These are phyloP conservation scores for Beroe forskalii DNA, from an alignment of 37 sponge, comb jelly and placozoan species.

Conservation along the genomic window DNA sequence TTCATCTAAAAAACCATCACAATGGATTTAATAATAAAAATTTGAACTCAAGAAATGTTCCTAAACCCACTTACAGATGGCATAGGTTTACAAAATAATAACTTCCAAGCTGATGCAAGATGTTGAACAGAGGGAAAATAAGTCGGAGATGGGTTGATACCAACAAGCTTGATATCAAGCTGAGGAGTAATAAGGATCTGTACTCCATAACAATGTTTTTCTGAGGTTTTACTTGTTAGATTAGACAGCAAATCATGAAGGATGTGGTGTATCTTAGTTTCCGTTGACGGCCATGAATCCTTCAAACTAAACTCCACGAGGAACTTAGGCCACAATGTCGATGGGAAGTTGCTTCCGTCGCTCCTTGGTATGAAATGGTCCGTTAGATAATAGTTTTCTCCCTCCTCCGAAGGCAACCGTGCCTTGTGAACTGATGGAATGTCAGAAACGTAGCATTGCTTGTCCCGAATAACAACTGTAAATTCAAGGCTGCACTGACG, in stretches of 20 bases:
- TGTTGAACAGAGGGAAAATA: constrained; percentile 44
- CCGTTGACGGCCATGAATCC: constrained; percentile 7
- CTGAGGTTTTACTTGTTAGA: background rate
- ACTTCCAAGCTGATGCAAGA: constrained; percentile 25
- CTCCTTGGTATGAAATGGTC: constrained; percentile 54
- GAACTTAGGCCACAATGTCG: background rate
- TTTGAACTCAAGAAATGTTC: background rate
- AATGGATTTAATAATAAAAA: too few relatives aligned
- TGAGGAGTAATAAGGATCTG: background rate
- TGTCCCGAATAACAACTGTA: background rate
- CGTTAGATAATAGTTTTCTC: background rate
- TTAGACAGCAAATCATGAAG: background rate
- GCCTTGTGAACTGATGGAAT: constrained; percentile 36
- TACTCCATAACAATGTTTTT: constrained; percentile 17
- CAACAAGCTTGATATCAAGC: background rate
- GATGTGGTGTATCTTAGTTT: constrained; percentile 35
- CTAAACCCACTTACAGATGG: background rate
- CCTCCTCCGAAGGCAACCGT: background rate
- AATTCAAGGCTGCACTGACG: constrained; percentile 28
- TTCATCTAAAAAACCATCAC: too few relatives aligned
- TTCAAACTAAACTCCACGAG: constrained; percentile 39
- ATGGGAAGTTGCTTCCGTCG: constrained; percentile 46
- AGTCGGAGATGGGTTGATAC: constrained; percentile 10
- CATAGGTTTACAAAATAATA: constrained; percentile 15
- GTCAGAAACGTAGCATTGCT: background rate